Conservation (phyloP, 2,113 vertebrate genomes). For the Colaptes auratus region DNA sequence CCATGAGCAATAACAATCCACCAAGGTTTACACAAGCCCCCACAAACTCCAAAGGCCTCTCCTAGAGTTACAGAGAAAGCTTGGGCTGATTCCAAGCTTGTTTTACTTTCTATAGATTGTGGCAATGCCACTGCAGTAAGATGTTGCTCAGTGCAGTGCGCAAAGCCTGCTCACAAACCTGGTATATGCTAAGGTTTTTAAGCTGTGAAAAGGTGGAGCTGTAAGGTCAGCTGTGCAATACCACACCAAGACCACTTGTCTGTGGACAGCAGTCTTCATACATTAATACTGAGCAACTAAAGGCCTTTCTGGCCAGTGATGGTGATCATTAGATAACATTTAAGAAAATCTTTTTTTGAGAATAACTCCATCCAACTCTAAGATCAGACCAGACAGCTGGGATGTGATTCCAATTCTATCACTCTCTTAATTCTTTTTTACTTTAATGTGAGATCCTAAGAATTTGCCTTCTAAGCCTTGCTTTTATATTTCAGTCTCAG, state of each 20-base stretch:
- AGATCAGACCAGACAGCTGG: not conserved
- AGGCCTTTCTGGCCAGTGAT: not conserved
- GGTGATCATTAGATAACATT: not conserved
- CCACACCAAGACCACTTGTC: not conserved
- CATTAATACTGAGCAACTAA: not conserved
- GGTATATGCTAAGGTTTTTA: not conserved
- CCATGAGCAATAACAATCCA: not conserved
- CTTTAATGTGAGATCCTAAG: not conserved
- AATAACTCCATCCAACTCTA: not conserved
- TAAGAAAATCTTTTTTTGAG: not conserved
- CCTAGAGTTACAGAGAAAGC: not conserved
- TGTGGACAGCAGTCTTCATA: not conserved
- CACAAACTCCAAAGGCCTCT: rapidly evolving
- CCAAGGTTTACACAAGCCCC: not conserved
- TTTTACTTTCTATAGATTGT: not conserved
- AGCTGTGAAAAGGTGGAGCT: not conserved
- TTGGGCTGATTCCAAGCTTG: not conserved
- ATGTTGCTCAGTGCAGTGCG: not conserved
- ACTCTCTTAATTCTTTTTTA: not conserved
- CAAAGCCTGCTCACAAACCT: not conserved
- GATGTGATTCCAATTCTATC: not conserved
- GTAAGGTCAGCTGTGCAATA: not conserved
- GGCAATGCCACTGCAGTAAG: not conserved
- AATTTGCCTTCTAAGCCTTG: not conserved
- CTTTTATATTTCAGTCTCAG: not conserved